Conservation (phyloP, 2,797 vertebrate genomes). For the Poeciliopsis paucimaculata region DNA sequence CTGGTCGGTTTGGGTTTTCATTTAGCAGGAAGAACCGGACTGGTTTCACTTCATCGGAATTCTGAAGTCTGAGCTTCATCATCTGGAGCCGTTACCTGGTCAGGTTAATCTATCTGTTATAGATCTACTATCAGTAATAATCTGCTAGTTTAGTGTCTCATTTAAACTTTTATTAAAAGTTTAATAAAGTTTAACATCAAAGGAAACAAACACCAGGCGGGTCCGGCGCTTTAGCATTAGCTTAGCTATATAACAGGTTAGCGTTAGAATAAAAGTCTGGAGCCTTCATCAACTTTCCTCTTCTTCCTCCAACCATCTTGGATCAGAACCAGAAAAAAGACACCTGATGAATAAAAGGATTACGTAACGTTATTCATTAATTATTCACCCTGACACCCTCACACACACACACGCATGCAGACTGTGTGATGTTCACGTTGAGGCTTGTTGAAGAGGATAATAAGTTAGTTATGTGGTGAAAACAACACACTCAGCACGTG, state of each 20-base stretch:
- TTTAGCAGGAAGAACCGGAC: neutral
- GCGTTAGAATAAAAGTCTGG: too few species aligned
- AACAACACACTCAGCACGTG: conserved; percentile 16
- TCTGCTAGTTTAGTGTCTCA: too few species aligned
- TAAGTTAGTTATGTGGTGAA: conserved; percentile 3
- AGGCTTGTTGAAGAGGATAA: conserved; percentile 8
- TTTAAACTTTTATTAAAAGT: too few species aligned
- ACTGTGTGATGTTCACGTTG: neutral
- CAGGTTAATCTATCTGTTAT: too few species aligned
- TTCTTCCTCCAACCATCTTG: neutral
- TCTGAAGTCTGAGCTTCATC: too few species aligned
- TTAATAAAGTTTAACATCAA: too few species aligned
- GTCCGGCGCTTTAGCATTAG: too few species aligned
- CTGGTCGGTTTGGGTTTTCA: neutral
- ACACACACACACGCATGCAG: neutral
- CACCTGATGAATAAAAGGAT: conserved; percentile 24
- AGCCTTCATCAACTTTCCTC: neutral
- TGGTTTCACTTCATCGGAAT: neutral
- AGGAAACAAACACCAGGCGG: too few species aligned
- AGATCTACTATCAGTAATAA: too few species aligned
- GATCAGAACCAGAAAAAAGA: neutral
- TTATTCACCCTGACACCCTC: conserved; percentile 27
- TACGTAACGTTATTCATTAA: conserved; percentile 36
- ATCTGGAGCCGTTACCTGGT: neutral
- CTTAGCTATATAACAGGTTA: too few species aligned